These are phyloP conservation scores for Sipha maydis DNA, from an alignment of 2,888 invertebrate genomes.

Conservation along the genomic window DNA sequence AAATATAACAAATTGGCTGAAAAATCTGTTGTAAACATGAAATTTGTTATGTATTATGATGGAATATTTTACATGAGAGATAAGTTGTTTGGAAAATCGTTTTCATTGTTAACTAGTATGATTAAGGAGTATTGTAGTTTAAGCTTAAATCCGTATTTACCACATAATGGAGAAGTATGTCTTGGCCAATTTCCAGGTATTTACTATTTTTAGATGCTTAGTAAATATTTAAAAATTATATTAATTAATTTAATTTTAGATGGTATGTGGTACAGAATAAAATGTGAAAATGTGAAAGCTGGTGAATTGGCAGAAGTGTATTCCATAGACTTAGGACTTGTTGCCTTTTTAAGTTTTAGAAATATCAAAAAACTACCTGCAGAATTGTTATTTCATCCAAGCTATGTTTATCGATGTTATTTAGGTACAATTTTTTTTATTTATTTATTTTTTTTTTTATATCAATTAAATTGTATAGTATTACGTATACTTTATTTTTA, in stretches of 20 bases:
- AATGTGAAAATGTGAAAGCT: conserved; percentile 13
- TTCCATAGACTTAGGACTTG: conserved; percentile 37
- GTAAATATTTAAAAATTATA: neutral
- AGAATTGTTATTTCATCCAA: conserved; percentile 37
- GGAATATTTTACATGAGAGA: conserved; percentile 59
- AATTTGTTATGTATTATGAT: conserved; percentile 34
- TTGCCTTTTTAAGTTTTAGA: conserved; percentile 21
- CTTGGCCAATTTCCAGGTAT: conserved; percentile 51
- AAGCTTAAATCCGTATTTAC: conserved; percentile 40
- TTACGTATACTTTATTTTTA: neutral
- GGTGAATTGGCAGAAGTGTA: conserved; percentile 26
- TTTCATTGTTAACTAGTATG: conserved; percentile 26
- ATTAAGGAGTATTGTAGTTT: conserved; percentile 40
- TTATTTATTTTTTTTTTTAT: neutral
- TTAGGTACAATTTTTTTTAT: conserved; percentile 16
- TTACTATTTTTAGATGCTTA: neutral
- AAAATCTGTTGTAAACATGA: conserved; percentile 39
- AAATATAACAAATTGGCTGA: neutral
- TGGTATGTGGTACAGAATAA: conserved; percentile 42
- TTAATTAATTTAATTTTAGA: conserved; percentile 19
- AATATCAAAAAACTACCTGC: conserved; percentile 17
- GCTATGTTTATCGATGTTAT: conserved; percentile 28
- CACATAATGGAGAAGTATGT: conserved; percentile 48
- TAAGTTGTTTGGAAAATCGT: conserved; percentile 45
- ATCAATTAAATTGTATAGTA: neutral